Base-by-base conservation (phyloP, 2,113 vertebrate genomes). In the Oplegnathus fasciatus region DNA sequence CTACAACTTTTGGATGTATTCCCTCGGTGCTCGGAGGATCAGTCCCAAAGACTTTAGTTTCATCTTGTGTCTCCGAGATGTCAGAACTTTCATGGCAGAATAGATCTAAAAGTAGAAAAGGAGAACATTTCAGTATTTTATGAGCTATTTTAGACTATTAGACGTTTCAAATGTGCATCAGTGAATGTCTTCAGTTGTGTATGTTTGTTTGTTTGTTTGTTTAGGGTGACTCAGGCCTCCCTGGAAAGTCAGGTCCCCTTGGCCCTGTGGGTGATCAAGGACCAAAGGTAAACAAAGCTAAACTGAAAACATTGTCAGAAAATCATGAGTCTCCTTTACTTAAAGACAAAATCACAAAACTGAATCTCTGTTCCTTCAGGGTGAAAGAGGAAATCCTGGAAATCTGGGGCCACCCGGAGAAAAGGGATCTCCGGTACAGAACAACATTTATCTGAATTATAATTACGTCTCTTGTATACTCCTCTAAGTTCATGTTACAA, bases 321-420 rank as follows among this genome's bases (percentile, higher is more conserved):
- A 70, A 52, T 44, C 1, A 28, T 17, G 1, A 32, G 32, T 75
- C 22, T 46, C 2, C 24, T 62, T 54, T 65, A 10, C 7, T 71
- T 75, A 9, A 68, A 78, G 78, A 9, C 15, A 30, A 5, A 84
- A 57, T 34, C 1, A 58, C 8, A 30, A 1, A 67, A 30, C 32
- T 54, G 9, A 34, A 44, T 83, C 22, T 72, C 9, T 73, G 14
- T 73, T 81, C 13, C 5, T 20, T 58, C 6, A 95, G 95, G 93
- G 93, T 46, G 94, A 95, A 32, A 40, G 0, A 2, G 95, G 94
- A 85, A 79, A 70, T 55, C 64, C 91, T 73, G 95, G 95, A 44
- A 78, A 61, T 68, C 89, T 87, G 68, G 95, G 95, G 0, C 9
- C 1, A 10, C 85, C 87, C 11, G 95, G 95, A 84, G 1, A 15